A percentile compares a stretch with the other conserved stretches of the same genome.
These are phyloP conservation scores for Orchesella flavescens DNA, from an alignment of 2,888 invertebrate species.

Conservation along the genomic window DNA sequence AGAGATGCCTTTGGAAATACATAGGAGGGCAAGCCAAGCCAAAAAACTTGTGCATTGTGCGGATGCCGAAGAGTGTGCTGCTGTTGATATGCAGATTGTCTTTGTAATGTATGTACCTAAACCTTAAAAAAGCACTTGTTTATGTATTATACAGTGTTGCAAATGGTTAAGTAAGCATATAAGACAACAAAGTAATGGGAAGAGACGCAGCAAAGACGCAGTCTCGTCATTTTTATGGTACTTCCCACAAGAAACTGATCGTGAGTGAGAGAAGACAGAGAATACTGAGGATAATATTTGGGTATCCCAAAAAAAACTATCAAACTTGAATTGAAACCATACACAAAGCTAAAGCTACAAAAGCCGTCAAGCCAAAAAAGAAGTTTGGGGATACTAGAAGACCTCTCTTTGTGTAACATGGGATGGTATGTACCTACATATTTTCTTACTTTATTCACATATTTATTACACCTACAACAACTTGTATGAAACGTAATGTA, in stretches of 20 bases:
- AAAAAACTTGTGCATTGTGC: background rate
- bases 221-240: slow-evolving; percentile 20
- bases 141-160: background rate
- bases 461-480: slow-evolving; percentile 29
- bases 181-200: background rate
- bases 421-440: slow-evolving; percentile 9
- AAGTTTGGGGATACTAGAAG: background rate
- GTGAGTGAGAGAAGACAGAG: background rate
- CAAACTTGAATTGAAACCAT: background rate
- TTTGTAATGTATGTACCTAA: background rate
- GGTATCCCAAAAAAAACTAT: background rate
- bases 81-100: background rate
- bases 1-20: slow-evolving; percentile 4
- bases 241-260: slow-evolving; percentile 12
- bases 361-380: slow-evolving; percentile 15
- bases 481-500: background rate
- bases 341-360: background rate
- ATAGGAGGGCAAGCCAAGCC: slow-evolving; percentile 23
- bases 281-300: too few relatives aligned
- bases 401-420: background rate
- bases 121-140: background rate
- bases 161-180: background rate
- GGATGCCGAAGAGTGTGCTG: too few relatives aligned
- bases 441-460: background rate
- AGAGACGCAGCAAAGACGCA: slow-evolving; percentile 10